Conservation (phyloP, 2,888 invertebrate species). For the Harmothoe impar region DNA sequence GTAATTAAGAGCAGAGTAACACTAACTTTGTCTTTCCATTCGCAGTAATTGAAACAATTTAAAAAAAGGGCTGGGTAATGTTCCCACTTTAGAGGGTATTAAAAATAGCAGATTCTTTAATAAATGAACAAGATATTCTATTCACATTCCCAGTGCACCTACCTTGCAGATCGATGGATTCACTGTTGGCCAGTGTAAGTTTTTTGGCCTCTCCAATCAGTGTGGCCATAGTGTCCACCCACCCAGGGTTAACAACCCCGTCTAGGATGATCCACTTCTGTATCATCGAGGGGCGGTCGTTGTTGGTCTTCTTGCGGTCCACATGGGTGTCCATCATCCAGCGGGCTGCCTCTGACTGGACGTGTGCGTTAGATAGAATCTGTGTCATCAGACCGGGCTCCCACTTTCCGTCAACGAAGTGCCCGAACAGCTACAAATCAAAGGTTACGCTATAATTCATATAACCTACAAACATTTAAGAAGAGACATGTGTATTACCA, state of each 20-base stretch:
- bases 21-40: too few species aligned
- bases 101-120: too few species aligned
- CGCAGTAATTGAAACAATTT: too few species aligned
- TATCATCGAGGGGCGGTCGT: slow-evolving; percentile 59
- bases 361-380: slow-evolving; percentile 76
- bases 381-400: slow-evolving; percentile 77
- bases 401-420: slow-evolving; percentile 78
- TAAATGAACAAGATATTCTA: too few species aligned
- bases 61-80: too few species aligned
- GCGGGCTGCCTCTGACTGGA: slow-evolving; percentile 76
- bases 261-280: slow-evolving; percentile 80
- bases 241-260: slow-evolving; percentile 78
- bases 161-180: slow-evolving; percentile 75
- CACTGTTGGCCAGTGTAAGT: slow-evolving; percentile 78
- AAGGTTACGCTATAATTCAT: background rate
- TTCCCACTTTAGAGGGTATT: too few species aligned
- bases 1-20: too few species aligned
- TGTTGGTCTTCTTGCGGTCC: slow-evolving; percentile 71
- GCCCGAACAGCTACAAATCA: slow-evolving; percentile 77
- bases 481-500: background rate
- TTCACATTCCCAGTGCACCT: slow-evolving; percentile 19
- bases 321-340: slow-evolving; percentile 72
- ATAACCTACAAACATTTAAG: background rate
- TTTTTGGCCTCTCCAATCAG: slow-evolving; percentile 76
- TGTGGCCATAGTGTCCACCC: slow-evolving; percentile 80